Evolutionary conservation across 2,113 vertebrate genomes (phyloP), one percentile per base, ranked within the genome.

Genomic region (Vicugna pacos): DNA sequence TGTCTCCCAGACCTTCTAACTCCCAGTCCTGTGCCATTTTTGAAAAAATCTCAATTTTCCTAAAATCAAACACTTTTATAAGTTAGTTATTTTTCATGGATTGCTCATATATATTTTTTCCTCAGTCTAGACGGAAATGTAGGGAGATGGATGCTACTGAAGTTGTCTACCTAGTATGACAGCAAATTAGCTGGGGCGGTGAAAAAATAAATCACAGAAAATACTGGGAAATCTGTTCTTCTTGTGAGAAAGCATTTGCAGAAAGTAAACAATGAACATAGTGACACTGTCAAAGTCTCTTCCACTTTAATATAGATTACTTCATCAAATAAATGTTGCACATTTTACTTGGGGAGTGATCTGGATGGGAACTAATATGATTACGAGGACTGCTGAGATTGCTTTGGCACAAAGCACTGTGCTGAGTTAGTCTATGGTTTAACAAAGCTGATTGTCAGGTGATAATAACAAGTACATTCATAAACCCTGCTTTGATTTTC

Each of bases 171-270:
- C 80, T 93, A 96, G 73, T 84, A 95, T 93, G 77, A 97, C 75
- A 97, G 93, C 73, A 98, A 98, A 97, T 93, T 94, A 89, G 87
- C 87, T 93, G 95, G 75, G 70, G 46, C 92, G 93, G 94, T 91
- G 91, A 97, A 93, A 97, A 94, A 95, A 89, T 97, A 95, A 96
- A 81, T 96, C 96, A 95, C 85, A 87, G 97, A 95, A 97, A 92
- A 73, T 97, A 96, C 89, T 97, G 90, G 84, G 84, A 96, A 96
- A 96, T 89, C 88, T 95, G 1, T 46, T 35, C 24, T 85, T 94
- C 89, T 91, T 86, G 2, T 80, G 81, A 98, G 86, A 82, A 15
- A 93, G 96, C 3, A 54, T 82, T 79, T 12, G 13, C 46, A 28
- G 30, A 15, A 83, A 10, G 11, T 52, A 83, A 77, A 70, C 20